Conservation (phyloP, 2,888 invertebrate genomes). For the Lobophora halterata region DNA sequence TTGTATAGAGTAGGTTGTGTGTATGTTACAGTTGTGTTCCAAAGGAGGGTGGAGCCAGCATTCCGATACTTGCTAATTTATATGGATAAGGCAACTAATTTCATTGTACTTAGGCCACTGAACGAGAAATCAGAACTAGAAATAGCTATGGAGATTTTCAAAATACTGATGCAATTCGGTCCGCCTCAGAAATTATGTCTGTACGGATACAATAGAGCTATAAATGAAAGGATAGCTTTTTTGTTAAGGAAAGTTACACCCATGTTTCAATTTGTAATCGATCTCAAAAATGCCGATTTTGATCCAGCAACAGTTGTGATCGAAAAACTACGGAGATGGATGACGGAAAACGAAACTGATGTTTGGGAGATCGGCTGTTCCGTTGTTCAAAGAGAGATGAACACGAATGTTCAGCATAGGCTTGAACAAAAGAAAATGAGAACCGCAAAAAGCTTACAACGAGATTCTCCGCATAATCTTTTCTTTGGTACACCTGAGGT, state of each 20-base stretch:
- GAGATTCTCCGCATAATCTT: slow-evolving; percentile 10
- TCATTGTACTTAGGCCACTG: slow-evolving; percentile 18
- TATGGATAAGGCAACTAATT: slow-evolving; percentile 19
- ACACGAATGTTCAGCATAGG: slow-evolving; percentile 4
- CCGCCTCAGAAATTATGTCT: slow-evolving; percentile 17
- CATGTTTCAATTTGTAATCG: slow-evolving; percentile 5
- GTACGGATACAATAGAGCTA: slow-evolving; percentile 10
- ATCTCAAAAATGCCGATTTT: slow-evolving; percentile 8
- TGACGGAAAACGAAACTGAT: background rate
- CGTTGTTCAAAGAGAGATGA: slow-evolving; percentile 19
- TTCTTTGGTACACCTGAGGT: slow-evolving; percentile 1
- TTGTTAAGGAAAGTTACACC: slow-evolving; percentile 16
- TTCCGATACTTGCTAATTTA: slow-evolving; percentile 21
- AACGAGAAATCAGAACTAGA: slow-evolving; percentile 14
- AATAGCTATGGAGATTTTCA: slow-evolving; percentile 17
- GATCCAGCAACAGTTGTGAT: slow-evolving; percentile 14
- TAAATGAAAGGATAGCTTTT: slow-evolving; percentile 5
- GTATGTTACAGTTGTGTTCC: slow-evolving; percentile 14
- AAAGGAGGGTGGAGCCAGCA: background rate
- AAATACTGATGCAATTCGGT: slow-evolving; percentile 20
- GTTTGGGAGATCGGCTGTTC: slow-evolving; percentile 21
- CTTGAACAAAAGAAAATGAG: background rate
- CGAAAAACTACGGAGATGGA: slow-evolving; percentile 13
- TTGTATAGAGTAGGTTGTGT: slow-evolving; percentile 7
- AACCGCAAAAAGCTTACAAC: no score